Conservation (phyloP, 23 tunicate genomes). For the Botrylloides violaceus region DNA sequence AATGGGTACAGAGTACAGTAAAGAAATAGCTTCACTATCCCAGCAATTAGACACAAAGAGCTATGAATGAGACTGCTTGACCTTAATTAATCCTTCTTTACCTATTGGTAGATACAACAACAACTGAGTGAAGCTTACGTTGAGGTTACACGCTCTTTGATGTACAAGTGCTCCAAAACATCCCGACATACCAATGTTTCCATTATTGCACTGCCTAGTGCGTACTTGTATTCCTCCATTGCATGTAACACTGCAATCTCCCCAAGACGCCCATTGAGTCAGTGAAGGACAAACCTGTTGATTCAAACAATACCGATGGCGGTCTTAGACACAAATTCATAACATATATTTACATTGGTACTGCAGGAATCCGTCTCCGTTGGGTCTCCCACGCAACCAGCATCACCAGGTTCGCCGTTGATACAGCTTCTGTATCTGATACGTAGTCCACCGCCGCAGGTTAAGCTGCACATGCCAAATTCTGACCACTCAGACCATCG, state of each 20-base stretch:
- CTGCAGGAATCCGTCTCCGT: conserved; percentile 32
- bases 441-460: conserved; percentile 68
- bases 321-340: no score
- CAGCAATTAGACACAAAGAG: no score
- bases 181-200: conserved; percentile 31
- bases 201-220: conserved; percentile 35
- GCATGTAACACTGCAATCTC: conserved; percentile 34
- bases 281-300: conserved; percentile 17
- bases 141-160: conserved; percentile 28
- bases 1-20: no score
- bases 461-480: conserved; percentile 39
- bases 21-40: no score
- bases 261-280: conserved; percentile 15
- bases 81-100: no score
- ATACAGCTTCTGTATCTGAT: conserved; percentile 51
- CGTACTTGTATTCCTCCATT: conserved; percentile 35
- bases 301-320: neutral
- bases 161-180: conserved; percentile 31
- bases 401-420: conserved; percentile 47
- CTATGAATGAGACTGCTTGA: no score
- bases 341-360: conserved; percentile 24
- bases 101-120: no score
- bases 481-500: conserved; percentile 69
- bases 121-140: conserved; percentile 2
- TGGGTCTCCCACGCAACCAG: conserved; percentile 48